Evolutionary conservation across 2,888 invertebrate species (phyloP).

Genomic region (Allygus modestus): DNA sequence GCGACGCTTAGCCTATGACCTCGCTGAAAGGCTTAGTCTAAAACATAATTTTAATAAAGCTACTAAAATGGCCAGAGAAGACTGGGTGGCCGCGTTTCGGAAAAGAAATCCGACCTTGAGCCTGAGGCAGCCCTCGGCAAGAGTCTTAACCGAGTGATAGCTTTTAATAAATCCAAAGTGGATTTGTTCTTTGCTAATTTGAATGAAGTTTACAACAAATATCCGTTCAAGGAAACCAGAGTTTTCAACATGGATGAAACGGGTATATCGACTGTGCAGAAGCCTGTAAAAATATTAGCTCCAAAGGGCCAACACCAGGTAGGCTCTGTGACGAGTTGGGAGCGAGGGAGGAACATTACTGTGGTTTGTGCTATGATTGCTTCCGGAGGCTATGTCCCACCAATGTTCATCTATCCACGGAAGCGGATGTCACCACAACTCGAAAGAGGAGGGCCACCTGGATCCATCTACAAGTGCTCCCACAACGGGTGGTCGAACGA

Average conservation of each 20-base stretch:
- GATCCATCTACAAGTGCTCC: constrained; percentile 68
- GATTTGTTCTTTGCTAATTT: constrained; percentile 69
- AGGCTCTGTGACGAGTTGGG: constrained; percentile 74
- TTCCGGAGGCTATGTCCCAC: constrained; percentile 73
- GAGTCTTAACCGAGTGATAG: constrained; percentile 69
- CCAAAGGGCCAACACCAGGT: constrained; percentile 73
- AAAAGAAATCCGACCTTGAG: constrained; percentile 63
- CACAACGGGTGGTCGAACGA: constrained; percentile 72
- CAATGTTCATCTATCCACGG: constrained; percentile 75
- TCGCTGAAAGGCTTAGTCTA: constrained; percentile 43
- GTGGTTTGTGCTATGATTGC: constrained; percentile 74
- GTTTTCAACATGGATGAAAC: constrained; percentile 75
- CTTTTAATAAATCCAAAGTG: constrained; percentile 70
- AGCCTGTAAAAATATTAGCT: constrained; percentile 73
- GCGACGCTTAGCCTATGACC: constrained; percentile 38
- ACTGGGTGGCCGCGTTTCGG: constrained; percentile 48
- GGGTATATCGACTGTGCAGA: constrained; percentile 73
- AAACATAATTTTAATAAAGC: constrained; percentile 57
- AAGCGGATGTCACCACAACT: constrained; percentile 73
- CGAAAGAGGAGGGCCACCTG: constrained; percentile 68
- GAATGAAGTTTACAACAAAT: constrained; percentile 66
- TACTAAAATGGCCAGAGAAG: constrained; percentile 60
- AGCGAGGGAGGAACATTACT: constrained; percentile 72
- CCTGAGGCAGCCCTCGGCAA: constrained; percentile 70
- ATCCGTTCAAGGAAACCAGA: constrained; percentile 64